Percentiles rank a stretch among this genome's conserved stretches.
Conservation (phyloP, 2,888 invertebrate species). For the Masnerella sp. region DNA sequence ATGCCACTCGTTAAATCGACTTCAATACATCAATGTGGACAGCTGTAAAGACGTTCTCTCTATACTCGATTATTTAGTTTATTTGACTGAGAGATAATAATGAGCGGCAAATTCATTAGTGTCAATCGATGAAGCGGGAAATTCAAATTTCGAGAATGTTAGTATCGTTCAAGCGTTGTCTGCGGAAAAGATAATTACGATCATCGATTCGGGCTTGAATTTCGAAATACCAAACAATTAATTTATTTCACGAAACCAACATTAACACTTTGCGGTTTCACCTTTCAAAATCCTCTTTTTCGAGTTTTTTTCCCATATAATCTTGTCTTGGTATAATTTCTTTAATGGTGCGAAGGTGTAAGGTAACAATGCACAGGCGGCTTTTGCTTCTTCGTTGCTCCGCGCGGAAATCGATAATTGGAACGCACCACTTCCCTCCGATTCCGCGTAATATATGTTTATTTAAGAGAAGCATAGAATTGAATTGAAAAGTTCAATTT, state of each 20-base stretch:
- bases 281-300: too few species aligned
- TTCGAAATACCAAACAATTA: too few species aligned
- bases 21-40: slow-evolving; percentile 5
- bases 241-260: too few species aligned
- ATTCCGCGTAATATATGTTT: not conserved
- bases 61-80: slow-evolving; percentile 13
- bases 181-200: slow-evolving; percentile 4
- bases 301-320: too few species aligned
- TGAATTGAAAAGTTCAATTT: not conserved
- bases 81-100: slow-evolving; percentile 23
- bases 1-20: not conserved
- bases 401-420: slow-evolving; percentile 37
- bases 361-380: slow-evolving; percentile 13
- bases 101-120: slow-evolving; percentile 13
- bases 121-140: slow-evolving; percentile 11
- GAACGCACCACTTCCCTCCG: slow-evolving; percentile 6
- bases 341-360: slow-evolving; percentile 26
- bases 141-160: slow-evolving; percentile 11
- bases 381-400: slow-evolving; percentile 21
- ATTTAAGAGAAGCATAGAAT: not conserved
- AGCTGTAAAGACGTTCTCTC: slow-evolving; percentile 10
- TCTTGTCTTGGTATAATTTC: too few species aligned
- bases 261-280: too few species aligned
- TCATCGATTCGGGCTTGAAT: not conserved
- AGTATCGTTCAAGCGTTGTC: not conserved